Evolutionary conservation across 2,797 vertebrate species (phyloP), one percentile per base, ranked within the genome.

Genomic region (Sternarchorhynchus goeldii): DNA sequence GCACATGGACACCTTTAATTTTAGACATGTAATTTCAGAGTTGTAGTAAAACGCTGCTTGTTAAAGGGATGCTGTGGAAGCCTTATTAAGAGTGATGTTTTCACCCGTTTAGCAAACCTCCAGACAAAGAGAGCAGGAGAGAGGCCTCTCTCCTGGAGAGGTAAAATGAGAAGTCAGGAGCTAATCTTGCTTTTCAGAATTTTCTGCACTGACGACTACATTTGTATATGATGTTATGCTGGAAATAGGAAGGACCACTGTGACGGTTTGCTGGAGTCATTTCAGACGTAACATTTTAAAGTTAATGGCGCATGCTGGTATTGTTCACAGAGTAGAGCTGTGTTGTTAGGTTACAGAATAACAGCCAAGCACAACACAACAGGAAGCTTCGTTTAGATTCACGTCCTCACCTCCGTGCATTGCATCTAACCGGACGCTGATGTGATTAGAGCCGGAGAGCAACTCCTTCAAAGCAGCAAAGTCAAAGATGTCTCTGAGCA

Each of bases 401-500:
- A 17, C 39, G 73, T 66, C 29, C 74, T 0, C 92, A 99, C 98
- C 98, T 95, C 98, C 98, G 0, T 99, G 98, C 97, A 99, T 99
- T 29, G 97, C 96, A 41, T 99, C 98, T 18, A 99, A 91, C 1
- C 97, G 95, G 41, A 99, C 94, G 56, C 96, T 96, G 4, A 99
- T 95, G 82, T 93, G 94, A 80, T 91, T 94, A 10, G 94, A 87
- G 84, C 96, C 96, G 0, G 96, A 98, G 2, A 99, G 95, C 72
- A 99, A 93, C 58, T 96, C 93, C 87, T 99, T 99, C 75, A 99
- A 85, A 0, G 96, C 96, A 34, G 18, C 91, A 88, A 99, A 99
- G 85, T 99, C 95, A 82, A 99, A 99, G 91, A 99, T 99, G 58
- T 86, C 94, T 86, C 96, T 93, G 55, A 99, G 89, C 98, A 99